Percentiles rank a stretch among this genome's conserved stretches.
phyloP scores from a whole-genome alignment of 1,140 invertebrate genomes.

The Doryteuthis pealeii region DNA sequence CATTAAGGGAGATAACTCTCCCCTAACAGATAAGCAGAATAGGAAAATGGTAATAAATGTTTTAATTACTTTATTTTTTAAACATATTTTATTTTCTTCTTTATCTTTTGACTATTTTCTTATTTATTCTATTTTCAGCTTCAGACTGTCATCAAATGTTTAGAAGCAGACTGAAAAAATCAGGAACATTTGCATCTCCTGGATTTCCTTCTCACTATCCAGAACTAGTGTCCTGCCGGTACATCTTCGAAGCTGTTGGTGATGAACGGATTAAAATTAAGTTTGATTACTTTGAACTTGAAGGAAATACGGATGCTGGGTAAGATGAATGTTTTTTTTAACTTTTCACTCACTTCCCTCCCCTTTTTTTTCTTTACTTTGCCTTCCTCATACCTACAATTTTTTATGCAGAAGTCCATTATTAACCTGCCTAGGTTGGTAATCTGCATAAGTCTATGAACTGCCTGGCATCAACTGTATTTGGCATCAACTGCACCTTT shows the following conservation, averaged over 20 bases:
- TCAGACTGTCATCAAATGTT: conserved; percentile 6
- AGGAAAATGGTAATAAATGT: too few species aligned
- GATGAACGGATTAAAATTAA: conserved; percentile 28
- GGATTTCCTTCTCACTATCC: conserved; percentile 26
- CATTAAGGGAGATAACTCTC: too few species aligned
- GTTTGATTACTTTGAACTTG: conserved; percentile 31
- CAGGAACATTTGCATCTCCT: conserved; percentile 26
- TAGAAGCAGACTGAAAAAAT: not conserved
- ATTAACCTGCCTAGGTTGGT: too few species aligned
- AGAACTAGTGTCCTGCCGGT: conserved; percentile 21
- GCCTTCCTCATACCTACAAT: too few species aligned
- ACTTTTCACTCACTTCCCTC: not conserved
- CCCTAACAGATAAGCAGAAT: too few species aligned
- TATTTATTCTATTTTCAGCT: not conserved
- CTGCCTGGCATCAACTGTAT: too few species aligned
- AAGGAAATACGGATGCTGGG: conserved; percentile 16
- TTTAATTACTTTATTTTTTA: too few species aligned
- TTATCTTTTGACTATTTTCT: not conserved
- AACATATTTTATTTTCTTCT: too few species aligned
- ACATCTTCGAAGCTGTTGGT: conserved; percentile 28
- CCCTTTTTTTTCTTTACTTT: too few species aligned
- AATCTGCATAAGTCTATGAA: too few species aligned
- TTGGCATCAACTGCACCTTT: too few species aligned
- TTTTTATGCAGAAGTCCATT: too few species aligned
- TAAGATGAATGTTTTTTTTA: not conserved